A percentile compares a stretch with the other conserved stretches of the same genome.
phyloP scores from a whole-genome alignment of 2,888 invertebrate genomes.

The Dysmachus trigonus region DNA sequence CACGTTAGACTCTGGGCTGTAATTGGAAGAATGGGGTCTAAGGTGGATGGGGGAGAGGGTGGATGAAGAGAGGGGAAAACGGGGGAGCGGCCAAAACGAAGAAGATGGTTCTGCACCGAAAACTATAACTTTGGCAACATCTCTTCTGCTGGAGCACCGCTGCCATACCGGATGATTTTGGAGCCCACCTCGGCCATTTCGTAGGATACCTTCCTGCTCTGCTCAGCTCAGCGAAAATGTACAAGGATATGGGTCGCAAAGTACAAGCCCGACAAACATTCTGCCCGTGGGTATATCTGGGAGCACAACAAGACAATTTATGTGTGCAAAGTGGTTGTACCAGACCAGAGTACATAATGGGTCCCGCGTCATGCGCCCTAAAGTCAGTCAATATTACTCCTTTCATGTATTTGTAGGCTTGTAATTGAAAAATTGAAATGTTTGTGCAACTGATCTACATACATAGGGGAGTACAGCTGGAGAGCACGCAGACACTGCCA shows the following conservation, averaged over 20 bases:
- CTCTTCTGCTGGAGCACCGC: constrained; percentile 27
- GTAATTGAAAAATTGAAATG: constrained; percentile 56
- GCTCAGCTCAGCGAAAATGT: constrained; percentile 26
- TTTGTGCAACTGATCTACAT: constrained; percentile 55
- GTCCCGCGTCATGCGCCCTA: constrained; percentile 54
- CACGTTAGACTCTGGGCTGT: constrained; percentile 16
- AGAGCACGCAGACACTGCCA: constrained; percentile 3
- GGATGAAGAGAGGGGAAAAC: neutral
- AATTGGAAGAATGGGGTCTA: neutral
- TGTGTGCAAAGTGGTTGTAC: constrained; percentile 30
- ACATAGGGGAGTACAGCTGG: constrained; percentile 46
- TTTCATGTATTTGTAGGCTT: constrained; percentile 52
- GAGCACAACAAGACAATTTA: constrained; percentile 34
- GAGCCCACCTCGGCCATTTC: constrained; percentile 19
- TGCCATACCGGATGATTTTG: neutral
- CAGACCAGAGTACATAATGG: constrained; percentile 44
- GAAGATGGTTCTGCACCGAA: neutral
- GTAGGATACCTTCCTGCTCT: constrained; percentile 19
- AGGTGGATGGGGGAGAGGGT: too few species aligned
- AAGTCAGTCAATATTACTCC: constrained; percentile 54
- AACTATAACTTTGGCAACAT: constrained; percentile 46
- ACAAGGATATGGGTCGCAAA: constrained; percentile 37
- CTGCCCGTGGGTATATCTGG: constrained; percentile 35
- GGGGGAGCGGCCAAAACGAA: neutral
- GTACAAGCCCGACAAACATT: constrained; percentile 17